Conservation (phyloP, 2,113 vertebrate species). For the Ptyas mucosa region DNA sequence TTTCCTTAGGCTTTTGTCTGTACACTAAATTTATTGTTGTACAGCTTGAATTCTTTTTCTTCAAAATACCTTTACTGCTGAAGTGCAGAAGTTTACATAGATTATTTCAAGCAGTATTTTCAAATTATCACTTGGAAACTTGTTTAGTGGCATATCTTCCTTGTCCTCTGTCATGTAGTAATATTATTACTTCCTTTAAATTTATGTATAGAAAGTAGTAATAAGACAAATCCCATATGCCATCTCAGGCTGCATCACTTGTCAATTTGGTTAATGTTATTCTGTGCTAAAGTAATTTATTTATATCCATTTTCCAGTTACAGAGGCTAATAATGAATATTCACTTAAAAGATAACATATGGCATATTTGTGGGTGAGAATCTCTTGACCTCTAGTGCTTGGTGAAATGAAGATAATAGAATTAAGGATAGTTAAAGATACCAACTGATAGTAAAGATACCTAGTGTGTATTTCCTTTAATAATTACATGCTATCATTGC, state of each 20-base stretch:
- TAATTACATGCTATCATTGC: background rate
- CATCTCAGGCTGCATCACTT: background rate
- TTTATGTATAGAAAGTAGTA: too few species aligned
- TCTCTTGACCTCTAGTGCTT: background rate
- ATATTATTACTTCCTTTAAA: background rate
- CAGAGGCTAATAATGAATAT: background rate
- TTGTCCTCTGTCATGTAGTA: background rate
- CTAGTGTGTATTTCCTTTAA: background rate
- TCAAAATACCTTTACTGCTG: background rate
- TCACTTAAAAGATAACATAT: background rate
- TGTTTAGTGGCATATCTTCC: background rate
- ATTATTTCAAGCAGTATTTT: background rate
- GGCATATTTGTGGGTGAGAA: background rate
- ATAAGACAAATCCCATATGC: too few species aligned
- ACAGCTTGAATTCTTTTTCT: background rate
- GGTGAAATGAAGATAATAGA: background rate
- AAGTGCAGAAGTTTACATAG: background rate
- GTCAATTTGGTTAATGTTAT: background rate
- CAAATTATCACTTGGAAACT: background rate
- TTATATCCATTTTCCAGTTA: background rate
- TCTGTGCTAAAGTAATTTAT: background rate
- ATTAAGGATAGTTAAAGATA: background rate
- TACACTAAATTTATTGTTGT: background rate
- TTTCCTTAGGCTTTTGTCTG: slow-evolving; percentile 12
- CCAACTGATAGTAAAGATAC: background rate